A percentile compares a stretch with the other conserved stretches of the same genome.
phyloP scores from a whole-genome alignment of 1,140 invertebrate species.

The Nephila pilipes region DNA sequence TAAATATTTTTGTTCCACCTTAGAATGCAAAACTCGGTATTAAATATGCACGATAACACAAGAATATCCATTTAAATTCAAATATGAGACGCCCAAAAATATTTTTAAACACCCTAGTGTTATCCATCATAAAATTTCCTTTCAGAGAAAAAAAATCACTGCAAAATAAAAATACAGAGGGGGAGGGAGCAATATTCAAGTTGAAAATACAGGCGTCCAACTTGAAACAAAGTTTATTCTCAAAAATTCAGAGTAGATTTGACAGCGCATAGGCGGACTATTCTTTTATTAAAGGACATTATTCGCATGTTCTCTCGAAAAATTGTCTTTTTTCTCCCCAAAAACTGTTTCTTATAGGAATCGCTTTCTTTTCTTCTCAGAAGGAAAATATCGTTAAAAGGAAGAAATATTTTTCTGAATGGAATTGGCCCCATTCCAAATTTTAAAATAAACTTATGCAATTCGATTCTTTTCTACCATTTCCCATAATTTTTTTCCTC shows the following conservation, averaged over 20 bases:
- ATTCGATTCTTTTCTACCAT: background rate
- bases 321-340: background rate
- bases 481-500: background rate
- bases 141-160: background rate
- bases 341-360: background rate
- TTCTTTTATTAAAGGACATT: conserved; percentile 25
- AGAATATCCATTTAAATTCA: too few species aligned
- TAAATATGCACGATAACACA: too few species aligned
- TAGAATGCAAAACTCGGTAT: too few species aligned
- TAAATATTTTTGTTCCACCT: too few species aligned
- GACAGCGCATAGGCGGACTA: background rate
- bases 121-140: too few species aligned
- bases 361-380: background rate
- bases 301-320: background rate
- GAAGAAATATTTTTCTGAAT: background rate
- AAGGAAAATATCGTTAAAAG: background rate
- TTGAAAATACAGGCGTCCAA: background rate
- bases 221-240: background rate
- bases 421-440: background rate
- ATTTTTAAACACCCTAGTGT: too few species aligned
- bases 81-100: too few species aligned
- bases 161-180: background rate
- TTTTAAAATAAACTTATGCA: background rate
- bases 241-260: background rate
- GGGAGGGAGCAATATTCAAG: background rate